Conservation (phyloP, 2,888 invertebrate genomes). For the Volucella zonaria region DNA sequence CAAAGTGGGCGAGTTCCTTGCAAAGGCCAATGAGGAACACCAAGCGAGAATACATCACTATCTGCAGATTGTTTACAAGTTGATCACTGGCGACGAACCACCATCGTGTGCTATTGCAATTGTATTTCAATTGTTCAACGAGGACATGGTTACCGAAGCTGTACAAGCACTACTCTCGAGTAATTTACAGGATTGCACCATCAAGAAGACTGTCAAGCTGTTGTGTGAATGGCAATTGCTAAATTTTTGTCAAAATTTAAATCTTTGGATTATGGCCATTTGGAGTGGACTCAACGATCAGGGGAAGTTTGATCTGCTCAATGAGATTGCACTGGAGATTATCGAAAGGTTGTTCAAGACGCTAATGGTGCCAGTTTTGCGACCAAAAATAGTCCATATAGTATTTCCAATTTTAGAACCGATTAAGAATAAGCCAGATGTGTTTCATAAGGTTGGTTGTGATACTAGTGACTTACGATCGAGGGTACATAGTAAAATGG, state of each 20-base stretch:
- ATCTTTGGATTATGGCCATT: conserved; percentile 87
- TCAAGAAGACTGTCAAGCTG: conserved; percentile 86
- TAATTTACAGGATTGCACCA: conserved; percentile 80
- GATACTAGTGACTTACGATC: neutral
- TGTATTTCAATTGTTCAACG: conserved; percentile 80
- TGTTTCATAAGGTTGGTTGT: conserved; percentile 85
- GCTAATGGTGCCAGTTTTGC: conserved; percentile 84
- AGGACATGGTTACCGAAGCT: conserved; percentile 79
- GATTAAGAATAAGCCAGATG: conserved; percentile 85
- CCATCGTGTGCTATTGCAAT: conserved; percentile 81
- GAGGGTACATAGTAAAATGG: conserved; percentile 53
- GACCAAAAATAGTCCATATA: conserved; percentile 85
- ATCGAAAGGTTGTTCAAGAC: conserved; percentile 85
- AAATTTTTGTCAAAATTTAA: conserved; percentile 86
- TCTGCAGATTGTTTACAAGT: conserved; percentile 78
- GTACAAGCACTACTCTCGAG: conserved; percentile 78
- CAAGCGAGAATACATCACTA: conserved; percentile 75
- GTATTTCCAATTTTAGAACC: conserved; percentile 86
- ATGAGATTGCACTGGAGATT: conserved; percentile 86
- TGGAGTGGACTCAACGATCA: conserved; percentile 86
- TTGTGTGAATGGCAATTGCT: conserved; percentile 88
- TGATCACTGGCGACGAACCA: conserved; percentile 78
- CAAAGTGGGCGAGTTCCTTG: conserved; percentile 79
- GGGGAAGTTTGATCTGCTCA: conserved; percentile 84
- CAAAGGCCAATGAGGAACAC: conserved; percentile 77